phyloP scores from a whole-genome alignment of 2,888 invertebrate genomes.

The Priocnemis perturbator region DNA sequence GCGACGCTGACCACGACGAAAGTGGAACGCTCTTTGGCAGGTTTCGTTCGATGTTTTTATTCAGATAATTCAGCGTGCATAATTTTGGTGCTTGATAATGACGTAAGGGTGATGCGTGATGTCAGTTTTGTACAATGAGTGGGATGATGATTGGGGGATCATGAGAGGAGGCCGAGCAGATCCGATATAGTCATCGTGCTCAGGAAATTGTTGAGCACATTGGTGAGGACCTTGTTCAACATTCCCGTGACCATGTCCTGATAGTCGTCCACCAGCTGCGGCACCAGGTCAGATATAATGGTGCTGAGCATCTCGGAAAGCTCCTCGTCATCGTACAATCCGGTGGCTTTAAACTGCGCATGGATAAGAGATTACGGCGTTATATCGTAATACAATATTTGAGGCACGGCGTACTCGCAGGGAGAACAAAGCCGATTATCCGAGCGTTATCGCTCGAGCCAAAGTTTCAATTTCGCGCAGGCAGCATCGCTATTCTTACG shows the following conservation, averaged over 20 bases:
- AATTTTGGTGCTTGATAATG: background rate
- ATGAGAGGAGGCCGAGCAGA: constrained; percentile 18
- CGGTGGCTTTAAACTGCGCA: constrained; percentile 44
- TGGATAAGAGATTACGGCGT: too few species aligned
- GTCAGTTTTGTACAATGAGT: background rate
- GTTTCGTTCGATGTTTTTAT: too few species aligned
- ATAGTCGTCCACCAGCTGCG: constrained; percentile 49
- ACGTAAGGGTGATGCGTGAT: background rate
- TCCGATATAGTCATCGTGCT: constrained; percentile 32
- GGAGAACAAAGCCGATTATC: too few species aligned
- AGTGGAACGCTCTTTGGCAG: too few species aligned
- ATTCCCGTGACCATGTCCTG: constrained; percentile 38
- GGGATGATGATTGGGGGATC: too few species aligned
- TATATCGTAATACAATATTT: too few species aligned
- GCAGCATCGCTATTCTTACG: too few species aligned
- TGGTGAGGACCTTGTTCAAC: constrained; percentile 11
- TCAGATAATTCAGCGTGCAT: background rate
- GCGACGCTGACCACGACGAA: background rate
- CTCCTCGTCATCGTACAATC: constrained; percentile 54
- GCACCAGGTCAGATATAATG: constrained; percentile 47
- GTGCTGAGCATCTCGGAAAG: constrained; percentile 51
- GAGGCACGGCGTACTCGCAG: background rate
- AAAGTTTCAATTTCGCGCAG: too few species aligned
- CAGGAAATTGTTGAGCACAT: constrained; percentile 36
- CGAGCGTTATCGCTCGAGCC: too few species aligned